phyloP scores from a whole-genome alignment of 2,888 invertebrate genomes.

The Hydriomena furcata region DNA sequence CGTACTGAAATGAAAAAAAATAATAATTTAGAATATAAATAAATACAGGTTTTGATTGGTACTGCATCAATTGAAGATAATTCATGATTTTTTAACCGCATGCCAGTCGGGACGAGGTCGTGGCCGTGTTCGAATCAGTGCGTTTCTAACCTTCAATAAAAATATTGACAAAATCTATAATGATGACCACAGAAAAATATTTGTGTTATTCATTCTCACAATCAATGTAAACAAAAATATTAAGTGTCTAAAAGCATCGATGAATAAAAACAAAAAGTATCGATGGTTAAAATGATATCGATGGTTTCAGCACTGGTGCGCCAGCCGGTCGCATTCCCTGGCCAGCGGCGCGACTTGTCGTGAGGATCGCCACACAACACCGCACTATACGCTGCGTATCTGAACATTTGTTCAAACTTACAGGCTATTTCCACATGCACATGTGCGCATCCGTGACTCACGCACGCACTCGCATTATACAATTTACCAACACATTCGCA shows the following conservation, averaged over 20 bases:
- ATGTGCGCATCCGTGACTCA: conserved; percentile 77
- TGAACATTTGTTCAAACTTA: conserved; percentile 72
- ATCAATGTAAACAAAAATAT: background rate
- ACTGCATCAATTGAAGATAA: no score
- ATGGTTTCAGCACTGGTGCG: conserved; percentile 65
- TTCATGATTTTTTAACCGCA: no score
- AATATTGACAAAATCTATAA: no score
- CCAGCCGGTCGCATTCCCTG: conserved; percentile 80
- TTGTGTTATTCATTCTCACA: background rate
- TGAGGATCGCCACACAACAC: conserved; percentile 62
- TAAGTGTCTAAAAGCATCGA: conserved; percentile 25
- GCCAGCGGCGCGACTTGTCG: conserved; percentile 65
- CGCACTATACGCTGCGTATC: conserved; percentile 52
- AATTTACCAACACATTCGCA: conserved; percentile 62
- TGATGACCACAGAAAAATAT: no score
- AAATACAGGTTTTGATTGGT: no score
- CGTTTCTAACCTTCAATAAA: no score
- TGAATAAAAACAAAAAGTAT: conserved; percentile 22
- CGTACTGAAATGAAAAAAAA: no score
- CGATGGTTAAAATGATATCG: conserved; percentile 31
- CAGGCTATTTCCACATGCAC: conserved; percentile 78
- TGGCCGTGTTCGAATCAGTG: no score
- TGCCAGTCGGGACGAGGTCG: no score
- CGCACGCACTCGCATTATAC: conserved; percentile 68
- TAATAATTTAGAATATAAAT: no score